phyloP scores from a whole-genome alignment of 2,113 vertebrate genomes.

The Rhea pennata region DNA sequence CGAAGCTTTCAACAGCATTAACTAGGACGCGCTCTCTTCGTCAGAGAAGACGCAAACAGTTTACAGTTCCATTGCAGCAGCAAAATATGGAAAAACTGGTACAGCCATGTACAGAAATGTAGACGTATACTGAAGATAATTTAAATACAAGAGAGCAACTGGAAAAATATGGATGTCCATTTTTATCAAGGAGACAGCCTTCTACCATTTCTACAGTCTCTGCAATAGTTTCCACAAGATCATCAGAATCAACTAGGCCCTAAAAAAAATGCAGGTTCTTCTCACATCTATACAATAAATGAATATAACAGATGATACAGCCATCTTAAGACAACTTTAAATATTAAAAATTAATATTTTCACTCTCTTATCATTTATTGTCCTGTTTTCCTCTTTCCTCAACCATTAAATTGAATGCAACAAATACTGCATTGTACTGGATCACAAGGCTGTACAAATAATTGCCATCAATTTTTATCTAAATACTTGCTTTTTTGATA shows the following conservation, averaged over 20 bases:
- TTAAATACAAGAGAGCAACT: background rate
- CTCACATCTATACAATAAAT: background rate
- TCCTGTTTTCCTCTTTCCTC: background rate
- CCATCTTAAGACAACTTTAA: background rate
- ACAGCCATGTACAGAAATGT: background rate
- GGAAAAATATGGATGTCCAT: background rate
- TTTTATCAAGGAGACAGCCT: background rate
- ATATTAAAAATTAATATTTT: background rate
- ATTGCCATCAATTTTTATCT: background rate
- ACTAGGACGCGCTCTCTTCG: background rate
- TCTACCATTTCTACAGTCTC: background rate
- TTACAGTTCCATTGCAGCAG: background rate
- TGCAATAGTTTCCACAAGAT: background rate
- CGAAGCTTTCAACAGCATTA: background rate
- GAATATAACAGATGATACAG: background rate
- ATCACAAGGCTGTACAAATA: background rate
- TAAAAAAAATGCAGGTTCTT: background rate
- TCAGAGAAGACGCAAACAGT: background rate
- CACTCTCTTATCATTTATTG: background rate
- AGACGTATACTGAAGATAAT: background rate
- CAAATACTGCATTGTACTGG: background rate
- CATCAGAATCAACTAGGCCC: background rate
- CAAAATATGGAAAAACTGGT: background rate
- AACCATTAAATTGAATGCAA: background rate
- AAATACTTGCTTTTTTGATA: background rate